These are phyloP conservation scores for Crax fasciolata DNA, from an alignment of 2,797 vertebrate genomes.

Conservation along the genomic window DNA sequence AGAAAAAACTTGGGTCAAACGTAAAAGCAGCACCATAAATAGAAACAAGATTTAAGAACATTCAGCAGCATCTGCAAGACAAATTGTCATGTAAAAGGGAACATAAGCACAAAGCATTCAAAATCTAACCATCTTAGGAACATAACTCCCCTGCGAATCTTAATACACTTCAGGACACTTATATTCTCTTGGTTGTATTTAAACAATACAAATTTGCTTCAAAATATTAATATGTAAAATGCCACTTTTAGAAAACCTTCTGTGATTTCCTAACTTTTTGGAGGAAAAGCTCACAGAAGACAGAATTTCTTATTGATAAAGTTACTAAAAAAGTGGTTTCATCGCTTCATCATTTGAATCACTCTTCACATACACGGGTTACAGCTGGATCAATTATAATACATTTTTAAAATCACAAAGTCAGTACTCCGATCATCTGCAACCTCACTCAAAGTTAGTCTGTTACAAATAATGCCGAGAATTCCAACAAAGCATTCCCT, in stretches of 20 bases:
- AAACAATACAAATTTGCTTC: neutral
- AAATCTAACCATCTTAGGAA: neutral
- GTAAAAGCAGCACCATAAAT: conserved; percentile 73
- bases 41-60: conserved; percentile 71
- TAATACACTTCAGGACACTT: neutral
- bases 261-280: neutral
- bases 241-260: neutral
- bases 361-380: neutral
- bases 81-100: conserved; percentile 40
- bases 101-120: neutral
- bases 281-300: neutral
- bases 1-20: conserved; percentile 68
- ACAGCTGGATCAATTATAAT: neutral
- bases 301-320: neutral
- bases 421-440: neutral
- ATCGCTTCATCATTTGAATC: neutral
- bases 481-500: neutral
- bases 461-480: neutral
- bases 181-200: neutral
- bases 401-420: neutral
- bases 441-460: neutral
- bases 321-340: neutral
- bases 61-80: conserved; percentile 66
- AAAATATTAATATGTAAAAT: neutral
- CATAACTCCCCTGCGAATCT: neutral